Evolutionary conservation across 2,113 vertebrate genomes (phyloP).

Genomic region (Egretta garzetta): DNA sequence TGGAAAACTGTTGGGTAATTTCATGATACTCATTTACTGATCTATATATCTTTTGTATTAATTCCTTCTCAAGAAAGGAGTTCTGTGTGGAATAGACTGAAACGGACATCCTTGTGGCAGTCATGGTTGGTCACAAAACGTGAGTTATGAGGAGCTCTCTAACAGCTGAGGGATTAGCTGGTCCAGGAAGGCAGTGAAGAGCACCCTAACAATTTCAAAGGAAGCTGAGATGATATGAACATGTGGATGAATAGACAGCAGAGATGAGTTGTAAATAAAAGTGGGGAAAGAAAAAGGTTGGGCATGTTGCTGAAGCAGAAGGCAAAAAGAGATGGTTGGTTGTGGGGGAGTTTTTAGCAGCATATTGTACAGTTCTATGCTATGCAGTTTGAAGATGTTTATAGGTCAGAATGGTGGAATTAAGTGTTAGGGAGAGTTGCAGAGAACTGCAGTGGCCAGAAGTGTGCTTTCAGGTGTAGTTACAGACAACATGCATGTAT

Average conservation of each 20-base stretch:
- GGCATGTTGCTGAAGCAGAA: neutral
- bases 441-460: neutral
- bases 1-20: neutral
- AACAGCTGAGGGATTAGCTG: neutral
- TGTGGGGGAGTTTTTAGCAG: neutral
- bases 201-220: neutral
- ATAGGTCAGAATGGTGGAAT: neutral
- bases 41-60: neutral
- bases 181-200: neutral
- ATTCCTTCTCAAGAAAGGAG: neutral
- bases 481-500: no score
- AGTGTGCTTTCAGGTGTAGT: neutral
- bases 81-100: neutral
- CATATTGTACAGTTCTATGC: neutral
- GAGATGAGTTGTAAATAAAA: neutral
- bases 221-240: neutral
- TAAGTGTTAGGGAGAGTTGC: neutral
- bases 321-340: neutral
- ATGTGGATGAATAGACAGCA: neutral
- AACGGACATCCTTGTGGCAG: neutral
- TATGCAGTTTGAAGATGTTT: neutral
- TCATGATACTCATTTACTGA: neutral
- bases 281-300: neutral
- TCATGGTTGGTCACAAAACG: neutral
- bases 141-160: neutral